Conservation (phyloP, 2,797 vertebrate genomes). For the Antrozous pallidus region DNA sequence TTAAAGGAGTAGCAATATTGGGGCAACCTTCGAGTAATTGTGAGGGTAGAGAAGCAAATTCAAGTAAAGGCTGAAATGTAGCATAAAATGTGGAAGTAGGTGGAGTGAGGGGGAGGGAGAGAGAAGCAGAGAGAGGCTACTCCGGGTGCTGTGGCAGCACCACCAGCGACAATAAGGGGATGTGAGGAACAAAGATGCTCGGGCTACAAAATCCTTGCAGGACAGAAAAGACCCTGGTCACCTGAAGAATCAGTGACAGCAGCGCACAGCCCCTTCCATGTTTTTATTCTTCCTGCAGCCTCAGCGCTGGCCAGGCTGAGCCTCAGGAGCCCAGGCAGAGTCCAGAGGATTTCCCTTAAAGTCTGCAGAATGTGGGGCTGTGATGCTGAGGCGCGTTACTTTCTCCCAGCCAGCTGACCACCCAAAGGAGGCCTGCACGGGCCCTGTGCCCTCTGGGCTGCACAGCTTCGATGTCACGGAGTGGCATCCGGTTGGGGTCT, state of each 20-base stretch:
- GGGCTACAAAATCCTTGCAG: neutral
- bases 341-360: constrained; percentile 40
- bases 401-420: constrained; percentile 14
- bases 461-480: neutral
- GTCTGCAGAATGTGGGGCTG: neutral
- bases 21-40: rapidly evolving
- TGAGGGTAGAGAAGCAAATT: neutral
- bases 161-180: neutral
- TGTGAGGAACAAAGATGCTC: neutral
- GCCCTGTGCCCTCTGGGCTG: neutral
- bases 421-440: neutral
- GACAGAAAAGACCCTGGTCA: neutral
- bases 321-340: neutral
- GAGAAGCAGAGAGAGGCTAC: neutral
- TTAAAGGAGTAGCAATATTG: neutral
- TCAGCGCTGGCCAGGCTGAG: neutral
- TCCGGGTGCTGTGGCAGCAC: neutral
- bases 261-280: neutral
- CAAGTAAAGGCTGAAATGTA: too few relatives aligned
- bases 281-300: neutral
- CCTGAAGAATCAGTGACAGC: neutral
- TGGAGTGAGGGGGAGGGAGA: too few relatives aligned
- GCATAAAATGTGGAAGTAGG: neutral
- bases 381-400: constrained; percentile 56
- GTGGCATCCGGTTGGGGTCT: neutral